phyloP scores from a whole-genome alignment of 1,140 invertebrate genomes.

The Leptinotarsa lineolata region DNA sequence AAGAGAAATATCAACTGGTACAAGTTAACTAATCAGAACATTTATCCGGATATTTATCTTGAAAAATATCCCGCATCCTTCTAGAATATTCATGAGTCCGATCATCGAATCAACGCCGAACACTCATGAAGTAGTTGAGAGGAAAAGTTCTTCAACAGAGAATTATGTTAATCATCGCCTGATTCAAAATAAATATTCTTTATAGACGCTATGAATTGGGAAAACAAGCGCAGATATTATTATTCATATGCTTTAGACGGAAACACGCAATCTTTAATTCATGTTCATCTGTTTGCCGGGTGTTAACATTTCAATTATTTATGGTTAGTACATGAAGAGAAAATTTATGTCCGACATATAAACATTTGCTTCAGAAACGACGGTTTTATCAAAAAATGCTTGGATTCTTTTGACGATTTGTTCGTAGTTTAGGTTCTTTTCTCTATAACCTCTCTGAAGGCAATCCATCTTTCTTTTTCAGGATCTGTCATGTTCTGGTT shows the following conservation, averaged over 20 bases:
- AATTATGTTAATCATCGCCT: neutral
- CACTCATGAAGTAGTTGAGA: neutral
- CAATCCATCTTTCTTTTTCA: too few species aligned
- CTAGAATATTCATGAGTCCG: neutral
- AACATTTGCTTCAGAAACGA: neutral
- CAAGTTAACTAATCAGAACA: neutral
- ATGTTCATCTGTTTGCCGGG: slow-evolving; percentile 7
- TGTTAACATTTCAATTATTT: slow-evolving; percentile 9
- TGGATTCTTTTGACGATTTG: too few species aligned
- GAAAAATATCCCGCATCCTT: neutral
- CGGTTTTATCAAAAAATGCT: neutral
- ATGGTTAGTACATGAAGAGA: neutral
- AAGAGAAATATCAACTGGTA: too few species aligned
- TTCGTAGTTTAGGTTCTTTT: too few species aligned
- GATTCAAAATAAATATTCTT: neutral
- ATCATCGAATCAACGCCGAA: neutral
- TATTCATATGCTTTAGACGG: neutral
- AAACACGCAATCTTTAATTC: slow-evolving; percentile 3
- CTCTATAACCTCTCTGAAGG: too few species aligned
- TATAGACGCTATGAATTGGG: neutral
- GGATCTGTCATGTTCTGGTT: too few species aligned
- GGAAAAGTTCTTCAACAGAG: neutral
- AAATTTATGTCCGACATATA: neutral
- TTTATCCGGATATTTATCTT: neutral
- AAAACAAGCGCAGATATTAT: slow-evolving; percentile 3